These are phyloP conservation scores for Mustela erminea DNA, from an alignment of 2,797 vertebrate genomes.

Conservation along the genomic window DNA sequence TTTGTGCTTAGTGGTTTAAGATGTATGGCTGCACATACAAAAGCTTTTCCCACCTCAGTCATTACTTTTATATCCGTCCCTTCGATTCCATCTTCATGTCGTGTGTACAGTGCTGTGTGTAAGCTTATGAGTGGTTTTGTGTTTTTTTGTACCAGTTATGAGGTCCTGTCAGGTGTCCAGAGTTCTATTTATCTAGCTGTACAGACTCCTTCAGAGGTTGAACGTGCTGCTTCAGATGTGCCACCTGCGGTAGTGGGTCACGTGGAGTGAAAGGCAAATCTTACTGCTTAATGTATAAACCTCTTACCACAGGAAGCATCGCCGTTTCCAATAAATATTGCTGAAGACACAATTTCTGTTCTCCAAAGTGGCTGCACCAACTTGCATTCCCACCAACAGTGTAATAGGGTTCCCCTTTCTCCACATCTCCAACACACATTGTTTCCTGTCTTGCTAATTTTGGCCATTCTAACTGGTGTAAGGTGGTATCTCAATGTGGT, in stretches of 20 bases:
- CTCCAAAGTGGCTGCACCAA: no score
- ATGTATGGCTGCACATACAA: constrained; percentile 86
- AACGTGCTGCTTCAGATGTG: constrained; percentile 88
- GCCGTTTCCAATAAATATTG: constrained; percentile 91
- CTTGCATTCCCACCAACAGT: no score
- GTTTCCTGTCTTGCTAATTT: no score
- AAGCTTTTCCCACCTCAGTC: constrained; percentile 76
- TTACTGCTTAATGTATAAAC: constrained; percentile 89
- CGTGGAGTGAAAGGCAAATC: constrained; percentile 88
- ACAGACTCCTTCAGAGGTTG: constrained; percentile 87
- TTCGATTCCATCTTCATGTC: constrained; percentile 86
- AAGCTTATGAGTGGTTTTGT: constrained; percentile 85
- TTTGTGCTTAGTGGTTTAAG: constrained; percentile 89
- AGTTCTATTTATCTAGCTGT: constrained; percentile 92
- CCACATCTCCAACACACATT: no score
- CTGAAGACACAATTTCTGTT: constrained; percentile 85
- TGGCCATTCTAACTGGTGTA: no score
- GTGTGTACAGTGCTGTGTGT: constrained; percentile 92
- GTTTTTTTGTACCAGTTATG: constrained; percentile 92
- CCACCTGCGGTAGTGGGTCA: constrained; percentile 86
- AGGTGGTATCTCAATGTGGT: no score
- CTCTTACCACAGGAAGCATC: constrained; percentile 86
- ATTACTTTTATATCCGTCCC: constrained; percentile 81
- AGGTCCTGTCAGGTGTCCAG: constrained; percentile 86
- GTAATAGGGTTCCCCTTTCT: no score